Percentiles rank a stretch among this genome's conserved stretches.
These are phyloP conservation scores for Macropodus opercularis DNA, from an alignment of 2,797 vertebrate genomes.

Conservation along the genomic window DNA sequence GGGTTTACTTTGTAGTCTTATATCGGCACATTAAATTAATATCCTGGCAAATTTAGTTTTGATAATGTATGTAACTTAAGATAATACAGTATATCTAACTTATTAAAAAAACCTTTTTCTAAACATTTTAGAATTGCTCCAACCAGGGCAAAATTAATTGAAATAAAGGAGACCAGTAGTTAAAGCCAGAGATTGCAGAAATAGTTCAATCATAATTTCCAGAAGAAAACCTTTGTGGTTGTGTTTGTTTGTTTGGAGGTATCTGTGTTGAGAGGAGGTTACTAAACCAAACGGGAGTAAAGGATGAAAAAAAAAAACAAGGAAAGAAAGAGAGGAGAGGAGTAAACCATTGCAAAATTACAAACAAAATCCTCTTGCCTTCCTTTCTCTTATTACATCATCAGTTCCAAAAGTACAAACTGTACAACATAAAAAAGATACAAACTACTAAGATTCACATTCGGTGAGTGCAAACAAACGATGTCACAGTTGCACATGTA, in stretches of 20 bases:
- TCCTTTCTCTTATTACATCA: slow-evolving; percentile 1
- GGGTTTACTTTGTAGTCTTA: background rate
- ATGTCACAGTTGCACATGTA: background rate
- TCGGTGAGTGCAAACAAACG: slow-evolving; percentile 38
- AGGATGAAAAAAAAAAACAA: background rate
- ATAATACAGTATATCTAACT: too few relatives aligned
- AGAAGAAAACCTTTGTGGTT: background rate
- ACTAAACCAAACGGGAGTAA: slow-evolving; percentile 17
- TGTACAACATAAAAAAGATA: slow-evolving; percentile 24
- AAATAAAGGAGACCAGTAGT: background rate
- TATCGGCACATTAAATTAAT: background rate
- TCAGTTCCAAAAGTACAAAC: slow-evolving; percentile 39
- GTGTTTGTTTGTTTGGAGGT: slow-evolving; percentile 41
- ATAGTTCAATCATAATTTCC: background rate
- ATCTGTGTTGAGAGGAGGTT: slow-evolving; percentile 34
- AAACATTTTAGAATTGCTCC: background rate
- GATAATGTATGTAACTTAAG: too few relatives aligned
- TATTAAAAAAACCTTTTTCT: too few relatives aligned
- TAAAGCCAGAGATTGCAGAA: background rate
- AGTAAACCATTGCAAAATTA: background rate
- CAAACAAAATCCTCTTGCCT: background rate
- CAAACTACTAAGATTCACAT: slow-evolving; percentile 49
- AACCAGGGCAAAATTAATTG: background rate
- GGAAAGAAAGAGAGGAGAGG: background rate
- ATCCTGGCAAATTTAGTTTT: background rate